These are phyloP conservation scores for Allophyes oxyacanthae DNA, from an alignment of 2,888 invertebrate species.

Conservation along the genomic window DNA sequence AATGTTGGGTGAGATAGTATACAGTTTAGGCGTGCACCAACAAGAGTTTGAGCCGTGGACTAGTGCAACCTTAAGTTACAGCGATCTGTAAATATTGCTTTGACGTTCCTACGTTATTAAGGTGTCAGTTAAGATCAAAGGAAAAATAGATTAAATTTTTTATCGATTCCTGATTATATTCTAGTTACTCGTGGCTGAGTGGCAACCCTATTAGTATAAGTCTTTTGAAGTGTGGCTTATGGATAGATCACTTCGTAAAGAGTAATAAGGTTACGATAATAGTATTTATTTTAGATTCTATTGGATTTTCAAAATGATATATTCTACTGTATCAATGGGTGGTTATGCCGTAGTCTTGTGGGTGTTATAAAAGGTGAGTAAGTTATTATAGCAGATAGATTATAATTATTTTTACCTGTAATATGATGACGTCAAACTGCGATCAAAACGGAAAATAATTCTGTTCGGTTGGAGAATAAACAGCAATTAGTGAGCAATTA, in stretches of 20 bases:
- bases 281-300: no score
- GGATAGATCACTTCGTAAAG: slow-evolving; percentile 5
- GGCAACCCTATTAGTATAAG: not conserved
- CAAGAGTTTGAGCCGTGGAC: no score
- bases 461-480: not conserved
- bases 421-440: slow-evolving; percentile 1
- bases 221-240: slow-evolving; percentile 7
- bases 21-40: no score
- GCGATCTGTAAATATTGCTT: slow-evolving; percentile 8
- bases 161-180: slow-evolving; percentile 5
- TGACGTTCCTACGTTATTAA: slow-evolving; percentile 1
- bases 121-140: slow-evolving; percentile 9
- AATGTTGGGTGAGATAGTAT: no score
- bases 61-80: no score
- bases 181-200: slow-evolving; percentile 1
- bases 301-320: no score
- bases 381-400: no score
- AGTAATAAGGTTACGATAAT: not conserved
- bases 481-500: slow-evolving; percentile 21
- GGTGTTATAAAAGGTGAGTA: no score
- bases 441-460: slow-evolving; percentile 1
- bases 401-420: no score
- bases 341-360: no score
- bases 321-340: no score
- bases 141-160: slow-evolving; percentile 1